Evolutionary conservation across 1,140 invertebrate species (phyloP), one percentile per base, ranked within the genome.

Genomic region (Caenorhabditis tropicalis): DNA sequence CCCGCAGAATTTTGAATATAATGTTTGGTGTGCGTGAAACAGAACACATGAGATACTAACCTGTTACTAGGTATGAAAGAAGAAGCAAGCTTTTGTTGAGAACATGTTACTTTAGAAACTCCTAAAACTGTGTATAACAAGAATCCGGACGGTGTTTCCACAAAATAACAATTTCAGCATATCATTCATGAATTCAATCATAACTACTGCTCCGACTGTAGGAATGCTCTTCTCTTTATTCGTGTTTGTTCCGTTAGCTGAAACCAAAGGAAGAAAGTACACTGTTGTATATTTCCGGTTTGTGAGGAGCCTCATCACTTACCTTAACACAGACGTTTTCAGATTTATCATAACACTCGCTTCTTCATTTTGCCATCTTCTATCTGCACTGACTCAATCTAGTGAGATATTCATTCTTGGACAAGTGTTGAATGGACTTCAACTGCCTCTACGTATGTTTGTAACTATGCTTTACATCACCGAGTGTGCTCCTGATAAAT

Each of bases 401-500:
- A 19, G 36, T 3, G 65, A 74, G n/a, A 15, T 74, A 1, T 74
- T 74, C 16, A 46, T 74, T 24, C 65, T 74, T 74, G 65, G 36
- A 19, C 36, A 39, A 24, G 12, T 43, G 5, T 12, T 74, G 12
- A 74, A 43, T 43, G 65, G 65, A 12, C 36, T 74, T 19, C 65
- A 74, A n/a, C 12, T 74, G 2, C 65, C 65, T 10, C 33, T 74
- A 1, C 65, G 65, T 21, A 46, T 43, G 36, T 74, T 74, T 43
- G 65, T 74, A 15, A 74, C 65, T 7, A 24, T 74, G 36, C 5
- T 74, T 16, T 74, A 43, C 65, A 74, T 74, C 7, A 74, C 65
- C 10, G 65, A 74, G n/a, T 74, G 65, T 74, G 65, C 65, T 12
- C 65, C 65, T 24, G 65, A 74, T n/a, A 43, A 74, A 15, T 74